Base-by-base conservation (phyloP, 2,797 vertebrate genomes). In the Ceryle rudis region DNA sequence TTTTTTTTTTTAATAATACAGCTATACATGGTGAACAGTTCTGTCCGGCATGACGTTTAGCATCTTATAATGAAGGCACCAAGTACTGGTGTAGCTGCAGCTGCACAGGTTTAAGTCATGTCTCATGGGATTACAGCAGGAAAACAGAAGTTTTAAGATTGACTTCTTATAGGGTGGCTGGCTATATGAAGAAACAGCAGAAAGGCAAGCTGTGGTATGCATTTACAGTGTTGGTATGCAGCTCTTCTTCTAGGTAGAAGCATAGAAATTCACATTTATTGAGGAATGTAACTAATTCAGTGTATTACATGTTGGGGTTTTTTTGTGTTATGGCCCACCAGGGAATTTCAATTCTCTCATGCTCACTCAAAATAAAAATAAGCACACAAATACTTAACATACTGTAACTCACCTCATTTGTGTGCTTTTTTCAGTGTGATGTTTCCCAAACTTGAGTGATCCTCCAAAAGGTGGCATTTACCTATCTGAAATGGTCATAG, bases 381-480 rank as follows among this genome's bases (percentile, higher is more conserved):
- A 83, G 22, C 18, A 49, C 15, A 9, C 29, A 73, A 72, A 54
- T 66, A 85, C 31, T 42, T 87, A 64, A 61, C 8, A 11, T 67
- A 20, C 22, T 70, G 35, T 62, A 64, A 51, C 44, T 88, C 64
- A 31, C 64, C 31, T 46, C 67, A 31, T 72, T 60, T 41, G 37
- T 65, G n/a, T 72, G 46, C 25, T 65, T 80, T 91, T 93, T 93
- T 74, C 57, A 33, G 20, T 52, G 52, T 51, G n/a, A 72, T 85
- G 19, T 88, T 93, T 89, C 71, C 67, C 57, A 55, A 66, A 87
- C 25, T 42, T 17, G 5, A 62, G 18, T 52, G 21, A 21, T 69
- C 6, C 66, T 73, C 35, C 2, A 2, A 15, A 84, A 85, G 42
- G 47, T 70, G 15, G 75, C 6, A 0, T 46, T 92, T 86, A 75